Conservation (phyloP, 2,113 vertebrate species). For the Himantopus leucocephalus region DNA sequence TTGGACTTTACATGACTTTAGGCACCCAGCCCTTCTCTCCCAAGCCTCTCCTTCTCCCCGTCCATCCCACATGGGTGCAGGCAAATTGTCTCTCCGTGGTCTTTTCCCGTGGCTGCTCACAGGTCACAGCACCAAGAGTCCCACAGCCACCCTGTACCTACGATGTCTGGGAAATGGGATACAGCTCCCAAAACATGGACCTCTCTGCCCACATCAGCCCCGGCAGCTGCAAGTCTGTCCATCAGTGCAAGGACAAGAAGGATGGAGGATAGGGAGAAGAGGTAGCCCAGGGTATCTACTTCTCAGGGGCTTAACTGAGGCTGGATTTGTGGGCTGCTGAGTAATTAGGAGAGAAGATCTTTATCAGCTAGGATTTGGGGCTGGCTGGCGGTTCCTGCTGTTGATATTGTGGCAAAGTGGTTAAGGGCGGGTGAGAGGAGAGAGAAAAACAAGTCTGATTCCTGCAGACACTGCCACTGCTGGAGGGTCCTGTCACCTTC, state of each 20-base stretch:
- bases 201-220: background rate
- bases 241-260: background rate
- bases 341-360: background rate
- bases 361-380: background rate
- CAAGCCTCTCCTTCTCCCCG: background rate
- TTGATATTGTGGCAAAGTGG: background rate
- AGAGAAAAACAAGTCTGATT: background rate
- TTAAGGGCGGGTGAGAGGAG: background rate
- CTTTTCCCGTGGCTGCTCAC: background rate
- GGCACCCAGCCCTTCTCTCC: background rate
- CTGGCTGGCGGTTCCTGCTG: background rate
- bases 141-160: background rate
- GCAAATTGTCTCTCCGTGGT: background rate
- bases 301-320: background rate
- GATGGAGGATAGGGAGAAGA: background rate
- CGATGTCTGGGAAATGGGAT: rapidly evolving
- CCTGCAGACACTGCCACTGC: background rate
- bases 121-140: background rate
- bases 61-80: background rate
- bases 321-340: background rate
- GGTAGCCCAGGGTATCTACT: background rate
- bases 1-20: background rate
- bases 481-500: background rate
- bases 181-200: background rate
- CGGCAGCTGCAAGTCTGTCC: background rate